Evolutionary conservation across 2,113 vertebrate species (phyloP).

Genomic region (Amblyopsis rosae): DNA sequence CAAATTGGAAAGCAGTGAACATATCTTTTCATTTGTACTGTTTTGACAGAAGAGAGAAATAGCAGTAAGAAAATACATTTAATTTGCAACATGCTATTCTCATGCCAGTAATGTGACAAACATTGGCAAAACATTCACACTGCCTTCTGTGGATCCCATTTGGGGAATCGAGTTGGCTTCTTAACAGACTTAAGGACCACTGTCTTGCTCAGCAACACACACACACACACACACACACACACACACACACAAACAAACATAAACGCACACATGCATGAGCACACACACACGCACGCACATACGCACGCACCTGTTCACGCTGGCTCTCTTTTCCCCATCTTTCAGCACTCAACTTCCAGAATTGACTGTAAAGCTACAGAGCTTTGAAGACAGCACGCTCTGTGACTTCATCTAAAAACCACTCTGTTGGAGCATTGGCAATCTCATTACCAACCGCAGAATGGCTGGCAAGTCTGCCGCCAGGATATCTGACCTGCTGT

Average conservation of each 20-base stretch:
- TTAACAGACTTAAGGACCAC: constrained; percentile 4
- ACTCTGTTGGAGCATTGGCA: constrained; percentile 43
- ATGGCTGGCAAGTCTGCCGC: constrained; percentile 21
- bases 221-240: neutral
- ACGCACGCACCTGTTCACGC: constrained; percentile 11
- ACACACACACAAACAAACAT: constrained; percentile 4
- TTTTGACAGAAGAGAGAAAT: constrained; percentile 13
- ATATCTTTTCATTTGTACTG: constrained; percentile 9
- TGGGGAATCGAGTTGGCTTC: neutral
- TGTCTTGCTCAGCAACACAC: neutral
- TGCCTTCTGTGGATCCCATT: neutral
- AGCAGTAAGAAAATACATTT: constrained; percentile 38
- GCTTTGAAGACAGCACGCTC: constrained; percentile 37
- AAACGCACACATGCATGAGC: neutral
- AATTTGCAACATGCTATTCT: constrained; percentile 29
- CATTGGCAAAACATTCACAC: constrained; percentile 8
- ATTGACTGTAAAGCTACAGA: constrained; percentile 29
- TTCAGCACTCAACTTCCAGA: neutral
- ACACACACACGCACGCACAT: constrained; percentile 4
- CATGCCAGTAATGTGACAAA: constrained; percentile 23
- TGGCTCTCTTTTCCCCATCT: neutral
- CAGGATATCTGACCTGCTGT: constrained; percentile 45
- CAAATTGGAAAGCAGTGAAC: constrained; percentile 31
- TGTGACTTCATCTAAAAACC: constrained; percentile 39
- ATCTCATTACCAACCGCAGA: constrained; percentile 50